Evolutionary conservation across 1,140 invertebrate genomes (phyloP), one percentile per base, ranked within the genome.

Genomic region (Drosophila repletoides): DNA sequence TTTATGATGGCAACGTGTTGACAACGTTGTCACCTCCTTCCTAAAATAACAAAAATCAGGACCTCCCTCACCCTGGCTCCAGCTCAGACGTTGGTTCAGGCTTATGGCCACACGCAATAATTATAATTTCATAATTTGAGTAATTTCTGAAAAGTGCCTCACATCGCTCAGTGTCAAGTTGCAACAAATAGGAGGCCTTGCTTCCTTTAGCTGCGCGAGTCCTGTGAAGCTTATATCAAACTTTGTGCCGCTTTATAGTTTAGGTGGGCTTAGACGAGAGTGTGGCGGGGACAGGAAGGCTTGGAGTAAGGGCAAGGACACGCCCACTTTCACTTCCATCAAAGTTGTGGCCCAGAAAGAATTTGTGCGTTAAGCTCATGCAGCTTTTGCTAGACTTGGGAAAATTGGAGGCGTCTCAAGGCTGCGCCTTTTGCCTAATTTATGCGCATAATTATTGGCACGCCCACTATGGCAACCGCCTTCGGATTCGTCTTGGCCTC

Each of bases 401-500:
- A 38, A 38, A 38, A 38, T 21, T 28, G 38, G 40, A 1, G 6
- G 33, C 10, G 49, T 17, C 40, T 55, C 46, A 49, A 72, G 48
- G 66, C 40, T 43, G n/a, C 36, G 55, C 31, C 49, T 49, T 38
- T 63, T 43, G 53, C 51, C 61, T 81, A 81, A 81, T 81, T 81
- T 83, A 81, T 81, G 76, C 77, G 76, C 76, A 81, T 83, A 81
- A 81, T 81, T 76, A 83, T 68, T 31, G 66, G 58, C 70, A 79
- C 66, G 70, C 71, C 76, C 70, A 70, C 28, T 31, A n/a, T n/a
- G 38, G 10, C 7, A 15, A 10, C 22, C 29, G 38, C 28, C 15
- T 10, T 7, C 34, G 2, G 29, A 7, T n/a, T 17, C 14, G 6
- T 19, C 28, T 3, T 19, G 2, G 41, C 7, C 41, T 1, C 14